Evolutionary conservation across 2,113 vertebrate species (phyloP), one percentile per base, ranked within the genome.

Genomic region (Tragelaphus scriptus): DNA sequence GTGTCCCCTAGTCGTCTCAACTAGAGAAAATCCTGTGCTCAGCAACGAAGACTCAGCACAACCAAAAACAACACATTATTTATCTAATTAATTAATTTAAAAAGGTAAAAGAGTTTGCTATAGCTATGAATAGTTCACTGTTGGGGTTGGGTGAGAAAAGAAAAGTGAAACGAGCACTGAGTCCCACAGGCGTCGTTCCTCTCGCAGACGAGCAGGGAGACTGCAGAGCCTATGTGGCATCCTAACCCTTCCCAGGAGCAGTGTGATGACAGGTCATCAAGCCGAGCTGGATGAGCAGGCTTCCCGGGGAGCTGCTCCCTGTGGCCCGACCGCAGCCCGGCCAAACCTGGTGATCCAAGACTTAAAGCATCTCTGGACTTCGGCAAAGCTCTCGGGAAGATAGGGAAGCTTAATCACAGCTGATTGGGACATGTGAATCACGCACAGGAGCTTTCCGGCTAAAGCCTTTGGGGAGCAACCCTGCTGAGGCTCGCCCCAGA

Each of bases 281-380:
- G 51, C 30, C 30, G 21, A 40, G 88, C 56, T 8, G 58, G 63
- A 88, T 53, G 53, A 28, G 32, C 40, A 25, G 32, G 88, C n/a
- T 93, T 85, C 88, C 92, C 5, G 21, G 7, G 8, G 86, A 82
- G 51, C 49, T 53, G 59, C 65, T 96, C 15, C 90, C 94, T 71
- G 92, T 68, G 68, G 85, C 90, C 40, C 3, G 63, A 77, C 87
- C 4, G 0, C 1, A 3, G 61, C 44, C 86, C 1, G 0, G 88
- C 91, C 95, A 92, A 90, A 81, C 10, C 32, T 85, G 28, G 25
- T 97, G 97, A 98, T 44, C 77, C 88, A 88, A 96, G 96, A 44
- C 86, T n/a, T 21, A 90, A 96, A 88, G 91, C 17, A 95, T 97
- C 94, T 88, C 47, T 88, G 97, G 91, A 92, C 82, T 85, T 51